Evolutionary conservation across 2,888 invertebrate species (phyloP).

Genomic region (Aelia acuminata): DNA sequence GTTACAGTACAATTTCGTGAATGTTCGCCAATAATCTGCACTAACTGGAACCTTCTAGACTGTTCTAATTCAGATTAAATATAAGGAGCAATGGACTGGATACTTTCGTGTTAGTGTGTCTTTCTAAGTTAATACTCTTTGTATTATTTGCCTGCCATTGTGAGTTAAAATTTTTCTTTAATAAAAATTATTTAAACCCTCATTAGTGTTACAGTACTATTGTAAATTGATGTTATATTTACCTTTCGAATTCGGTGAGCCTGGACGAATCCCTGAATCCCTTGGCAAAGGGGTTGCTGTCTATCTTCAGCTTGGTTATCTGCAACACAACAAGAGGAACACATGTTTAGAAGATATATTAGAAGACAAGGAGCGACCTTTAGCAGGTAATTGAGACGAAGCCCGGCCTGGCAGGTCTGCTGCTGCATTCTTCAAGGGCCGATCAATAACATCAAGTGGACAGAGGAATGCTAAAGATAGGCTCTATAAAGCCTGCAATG

Average conservation of each 20-base stretch:
- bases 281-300: constrained; percentile 88
- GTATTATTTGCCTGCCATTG: too few species aligned
- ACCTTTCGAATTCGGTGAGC: constrained; percentile 82
- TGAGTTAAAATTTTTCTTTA: too few species aligned
- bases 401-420: background rate
- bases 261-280: constrained; percentile 87
- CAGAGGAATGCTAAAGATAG: constrained; percentile 12
- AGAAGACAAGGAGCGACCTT: constrained; percentile 33
- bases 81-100: too few species aligned
- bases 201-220: too few species aligned
- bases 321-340: too few species aligned
- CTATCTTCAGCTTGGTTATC: constrained; percentile 88
- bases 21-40: too few species aligned
- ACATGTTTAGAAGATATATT: constrained; percentile 41
- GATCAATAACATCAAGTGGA: constrained; percentile 14
- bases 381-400: constrained; percentile 33
- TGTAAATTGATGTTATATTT: constrained; percentile 69
- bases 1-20: too few species aligned
- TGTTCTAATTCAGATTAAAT: too few species aligned
- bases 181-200: too few species aligned
- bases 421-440: constrained; percentile 9
- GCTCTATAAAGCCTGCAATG: background rate
- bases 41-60: too few species aligned
- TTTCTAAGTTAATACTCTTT: too few species aligned
- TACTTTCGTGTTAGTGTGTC: too few species aligned